A percentile compares a stretch with the other conserved stretches of the same genome.
Conservation (phyloP, 2,888 invertebrate species). For the Xanthorhoe spadicearia region DNA sequence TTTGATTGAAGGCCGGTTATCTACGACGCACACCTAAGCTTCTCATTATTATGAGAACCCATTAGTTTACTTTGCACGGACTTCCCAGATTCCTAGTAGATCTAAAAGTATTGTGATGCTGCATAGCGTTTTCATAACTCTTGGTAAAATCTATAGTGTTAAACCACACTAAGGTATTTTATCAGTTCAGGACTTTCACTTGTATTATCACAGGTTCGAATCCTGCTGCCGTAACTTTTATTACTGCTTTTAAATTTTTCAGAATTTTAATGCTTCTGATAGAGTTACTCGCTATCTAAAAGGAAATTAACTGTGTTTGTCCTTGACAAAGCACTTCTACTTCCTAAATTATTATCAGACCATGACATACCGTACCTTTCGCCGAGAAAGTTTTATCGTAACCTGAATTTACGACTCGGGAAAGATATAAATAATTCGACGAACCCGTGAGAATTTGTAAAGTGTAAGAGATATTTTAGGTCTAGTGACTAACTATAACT, state of each 20-base stretch:
- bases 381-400: conserved; percentile 15
- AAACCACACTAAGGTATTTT: too few relatives aligned
- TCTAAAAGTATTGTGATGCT: too few relatives aligned
- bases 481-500: background rate
- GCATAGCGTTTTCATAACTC: too few relatives aligned
- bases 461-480: background rate
- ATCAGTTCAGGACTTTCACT: too few relatives aligned
- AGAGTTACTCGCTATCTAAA: background rate
- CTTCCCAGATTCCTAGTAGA: too few relatives aligned
- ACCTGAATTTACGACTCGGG: conserved; percentile 27
- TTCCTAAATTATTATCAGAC: conserved; percentile 18
- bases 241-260: too few relatives aligned
- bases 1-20: conserved; percentile 1
- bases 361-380: conserved; percentile 12
- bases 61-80: too few relatives aligned
- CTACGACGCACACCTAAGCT: background rate
- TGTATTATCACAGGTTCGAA: too few relatives aligned
- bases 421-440: conserved; percentile 5
- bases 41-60: background rate
- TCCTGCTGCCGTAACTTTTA: too few relatives aligned
- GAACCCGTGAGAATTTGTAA: background rate
- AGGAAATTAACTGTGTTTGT: conserved; percentile 1
- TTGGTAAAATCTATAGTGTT: too few relatives aligned
- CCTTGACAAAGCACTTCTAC: conserved; percentile 11
- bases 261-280: too few relatives aligned